Conservation (phyloP, 2,113 vertebrate species). For the Bungarus multicinctus region DNA sequence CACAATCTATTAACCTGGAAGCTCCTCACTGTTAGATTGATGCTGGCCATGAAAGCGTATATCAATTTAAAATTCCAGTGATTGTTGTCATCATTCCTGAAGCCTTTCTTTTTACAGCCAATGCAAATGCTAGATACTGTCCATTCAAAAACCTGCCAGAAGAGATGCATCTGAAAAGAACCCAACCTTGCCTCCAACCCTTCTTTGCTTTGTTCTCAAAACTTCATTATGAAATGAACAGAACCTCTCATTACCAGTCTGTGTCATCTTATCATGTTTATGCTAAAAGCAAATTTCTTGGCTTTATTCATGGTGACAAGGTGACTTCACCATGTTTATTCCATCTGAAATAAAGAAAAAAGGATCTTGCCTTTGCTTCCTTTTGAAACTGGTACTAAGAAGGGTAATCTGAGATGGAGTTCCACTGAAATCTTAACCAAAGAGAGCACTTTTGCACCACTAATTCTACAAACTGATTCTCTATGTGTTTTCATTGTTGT, state of each 20-base stretch:
- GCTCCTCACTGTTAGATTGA: not conserved
- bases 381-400: not conserved
- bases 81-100: not conserved
- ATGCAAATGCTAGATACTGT: not conserved
- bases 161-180: not conserved
- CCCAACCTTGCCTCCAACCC: not conserved
- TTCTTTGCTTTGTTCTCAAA: not conserved
- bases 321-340: not conserved
- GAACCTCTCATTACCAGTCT: not conserved
- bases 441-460: not conserved
- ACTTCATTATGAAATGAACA: not conserved
- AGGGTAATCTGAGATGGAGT: not conserved
- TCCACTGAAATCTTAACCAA: not conserved
- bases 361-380: not conserved
- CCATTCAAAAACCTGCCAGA: not conserved
- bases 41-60: not conserved
- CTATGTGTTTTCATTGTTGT: not conserved
- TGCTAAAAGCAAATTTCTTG: not conserved
- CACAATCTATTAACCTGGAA: not conserved
- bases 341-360: not conserved
- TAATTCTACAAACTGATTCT: not conserved
- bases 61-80: not conserved
- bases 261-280: not conserved
- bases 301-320: not conserved
- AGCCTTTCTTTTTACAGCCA: not conserved